Evolutionary conservation across 2,797 vertebrate species (phyloP).

Genomic region (Ibycter americanus): DNA sequence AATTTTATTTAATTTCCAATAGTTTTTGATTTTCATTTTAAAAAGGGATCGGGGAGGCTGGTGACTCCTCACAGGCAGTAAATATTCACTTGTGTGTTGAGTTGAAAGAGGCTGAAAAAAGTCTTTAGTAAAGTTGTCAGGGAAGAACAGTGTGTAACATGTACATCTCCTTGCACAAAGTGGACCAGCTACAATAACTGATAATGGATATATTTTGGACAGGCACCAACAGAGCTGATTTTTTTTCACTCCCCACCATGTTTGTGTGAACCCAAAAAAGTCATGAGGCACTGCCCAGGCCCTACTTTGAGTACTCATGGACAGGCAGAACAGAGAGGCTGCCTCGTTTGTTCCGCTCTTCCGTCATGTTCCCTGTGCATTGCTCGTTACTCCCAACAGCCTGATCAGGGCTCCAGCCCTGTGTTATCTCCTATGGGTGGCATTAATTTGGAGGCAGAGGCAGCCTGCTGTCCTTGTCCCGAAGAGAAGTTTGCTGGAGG

Average conservation of each 20-base stretch:
- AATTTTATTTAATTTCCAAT: not conserved
- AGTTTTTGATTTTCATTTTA: not conserved
- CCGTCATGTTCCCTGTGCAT: rapidly evolving
- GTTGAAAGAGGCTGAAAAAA: not conserved
- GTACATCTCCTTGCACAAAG: not conserved
- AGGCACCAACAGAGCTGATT: rapidly evolving
- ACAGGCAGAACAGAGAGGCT: not conserved
- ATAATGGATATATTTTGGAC: not conserved
- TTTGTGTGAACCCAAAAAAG: not conserved
- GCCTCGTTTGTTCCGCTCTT: not conserved
- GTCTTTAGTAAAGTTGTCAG: not conserved
- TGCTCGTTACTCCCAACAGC: not conserved
- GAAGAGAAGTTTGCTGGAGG: rapidly evolving
- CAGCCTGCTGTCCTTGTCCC: rapidly evolving
- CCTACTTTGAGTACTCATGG: not conserved
- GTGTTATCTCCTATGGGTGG: not conserved
- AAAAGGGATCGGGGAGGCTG: not conserved
- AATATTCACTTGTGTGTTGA: not conserved
- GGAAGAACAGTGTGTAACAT: not conserved
- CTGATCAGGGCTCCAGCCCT: rapidly evolving
- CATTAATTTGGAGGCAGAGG: not conserved
- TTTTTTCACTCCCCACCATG: not conserved
- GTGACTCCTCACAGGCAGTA: not conserved
- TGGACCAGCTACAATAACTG: not conserved
- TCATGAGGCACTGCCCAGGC: rapidly evolving